Percentiles rank a stretch among this genome's conserved stretches.
These are phyloP conservation scores for Laticauda laticaudata DNA, from an alignment of 2,113 vertebrate genomes.

Conservation along the genomic window DNA sequence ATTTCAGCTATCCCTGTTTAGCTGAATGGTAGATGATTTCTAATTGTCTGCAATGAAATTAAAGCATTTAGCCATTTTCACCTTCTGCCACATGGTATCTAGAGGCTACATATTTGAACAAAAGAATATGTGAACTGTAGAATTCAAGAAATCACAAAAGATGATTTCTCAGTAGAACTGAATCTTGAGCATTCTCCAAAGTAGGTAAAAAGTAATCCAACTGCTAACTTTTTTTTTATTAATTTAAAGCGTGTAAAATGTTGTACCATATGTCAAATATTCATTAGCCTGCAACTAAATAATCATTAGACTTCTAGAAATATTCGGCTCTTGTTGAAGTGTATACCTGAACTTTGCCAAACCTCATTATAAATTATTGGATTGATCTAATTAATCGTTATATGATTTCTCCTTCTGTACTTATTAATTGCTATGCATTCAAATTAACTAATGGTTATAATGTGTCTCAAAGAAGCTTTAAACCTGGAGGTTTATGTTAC, in stretches of 20 bases:
- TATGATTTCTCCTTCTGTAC: background rate
- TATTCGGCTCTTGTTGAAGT: background rate
- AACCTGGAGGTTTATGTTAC: background rate
- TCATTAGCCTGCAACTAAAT: background rate
- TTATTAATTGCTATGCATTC: background rate
- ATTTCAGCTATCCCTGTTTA: background rate
- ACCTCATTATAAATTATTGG: background rate
- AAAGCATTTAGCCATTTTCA: background rate
- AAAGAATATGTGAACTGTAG: background rate
- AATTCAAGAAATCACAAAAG: background rate
- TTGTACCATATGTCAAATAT: background rate
- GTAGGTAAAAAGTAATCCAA: background rate
- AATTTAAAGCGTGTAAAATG: background rate
- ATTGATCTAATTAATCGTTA: background rate
- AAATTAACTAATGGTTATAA: background rate
- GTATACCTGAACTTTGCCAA: background rate
- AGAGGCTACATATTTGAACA: background rate
- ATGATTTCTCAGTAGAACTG: background rate
- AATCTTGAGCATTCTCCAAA: background rate
- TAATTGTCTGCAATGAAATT: conserved; percentile 12
- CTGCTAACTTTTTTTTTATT: background rate
- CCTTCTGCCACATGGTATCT: background rate
- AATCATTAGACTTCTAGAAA: background rate
- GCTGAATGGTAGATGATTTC: conserved; percentile 10
- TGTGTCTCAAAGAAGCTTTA: background rate